Evolutionary conservation across 2,113 vertebrate species (phyloP), one percentile per base, ranked within the genome.

Genomic region (Scopus umbretta): DNA sequence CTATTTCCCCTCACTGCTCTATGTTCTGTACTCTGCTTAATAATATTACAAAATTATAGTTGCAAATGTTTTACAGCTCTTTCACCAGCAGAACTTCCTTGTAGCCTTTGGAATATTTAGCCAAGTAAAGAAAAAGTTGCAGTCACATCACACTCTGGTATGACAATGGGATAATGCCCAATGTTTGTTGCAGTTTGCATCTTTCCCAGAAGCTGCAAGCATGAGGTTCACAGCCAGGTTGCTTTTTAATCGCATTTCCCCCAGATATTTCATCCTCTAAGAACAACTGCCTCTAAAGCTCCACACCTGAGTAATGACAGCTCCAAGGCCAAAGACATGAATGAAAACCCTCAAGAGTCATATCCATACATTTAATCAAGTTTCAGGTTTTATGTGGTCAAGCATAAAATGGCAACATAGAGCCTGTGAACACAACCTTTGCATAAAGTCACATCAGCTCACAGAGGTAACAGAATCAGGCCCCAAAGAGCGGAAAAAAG

Each of bases 141-240:
- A 63, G 56, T 34, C 65, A 76, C 30, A 80, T 2, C 38, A 73
- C 66, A 80, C 27, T 53, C 49, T 6, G 13, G 26, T 21, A 36
- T 42, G 56, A 68, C 25, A 62, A 38, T 7, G 10, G 11, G 36
- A 11, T 45, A 76, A 80, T 2, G 12, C 18, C 26, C 22, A 91
- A 13, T 0, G 0, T n/a, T 72, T 74, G 30, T 21, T 58, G 45
- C 11, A 49, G 30, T 53, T 56, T 74, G 20, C 22, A 50, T 23
- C 38, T 26, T 73, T 67, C n/a, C 67, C 32, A 78, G n/a, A 74
- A 92, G 88, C 9, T 16, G 19, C 45, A 78, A 70, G 16, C 27
- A 68, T 0, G 0, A 11, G 14, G 15, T 58, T 73, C 49, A 68
- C 10, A 80, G 53, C 11, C 22, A 17, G 16, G n/a, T 11, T 90